Base-by-base conservation (phyloP, 2,888 invertebrate species). In the Lycaena phlaeas region DNA sequence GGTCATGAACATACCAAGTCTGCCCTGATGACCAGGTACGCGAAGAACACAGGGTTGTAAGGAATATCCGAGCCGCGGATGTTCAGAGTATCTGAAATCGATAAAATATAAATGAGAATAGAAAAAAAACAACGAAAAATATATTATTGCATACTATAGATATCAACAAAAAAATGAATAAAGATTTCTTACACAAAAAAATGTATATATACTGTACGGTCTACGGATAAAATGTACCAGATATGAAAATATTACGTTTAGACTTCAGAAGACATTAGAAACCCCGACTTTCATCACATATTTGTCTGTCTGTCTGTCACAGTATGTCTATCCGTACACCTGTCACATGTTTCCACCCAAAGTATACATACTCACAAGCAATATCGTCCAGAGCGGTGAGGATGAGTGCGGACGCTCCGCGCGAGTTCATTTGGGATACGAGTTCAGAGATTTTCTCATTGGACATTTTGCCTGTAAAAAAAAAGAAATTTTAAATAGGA, bases 1-100 rank as follows among this genome's bases (percentile, higher is more conserved):
- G n/a, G n/a, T n/a, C n/a, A n/a, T n/a, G n/a, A n/a, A 79, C 14
- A 91, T 69, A 52, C 87, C 59, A 57, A 64, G 17, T 87, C 79
- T 0, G 64, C 59, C 9, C 87, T 87, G 4, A 93, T 68, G 12
- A 93, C 70, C 1, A 92, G 82, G 57, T 93, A 95, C 0, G 93
- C 84, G 59, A 93, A 93, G 66, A 95, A 95, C 0, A 95, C 94
- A 0, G 98, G 98, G 70, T 97, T 98, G 74, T 88, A 97, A 0
- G 89, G 89, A 46, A 98, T 96, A 65, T 98, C 98, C 0, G 92
- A 89, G 0, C 98, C 98, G 38, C 98, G 89, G 27, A 97, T 75
- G 70, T 98, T 98, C 26, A 98, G 76, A 2, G 96, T 87, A 88
- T 94, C 92, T 92, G 60, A 39, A 56, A 50, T 30, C 46, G 43